Conservation (phyloP, 2,888 invertebrate species). For the Lottia gigantea region DNA sequence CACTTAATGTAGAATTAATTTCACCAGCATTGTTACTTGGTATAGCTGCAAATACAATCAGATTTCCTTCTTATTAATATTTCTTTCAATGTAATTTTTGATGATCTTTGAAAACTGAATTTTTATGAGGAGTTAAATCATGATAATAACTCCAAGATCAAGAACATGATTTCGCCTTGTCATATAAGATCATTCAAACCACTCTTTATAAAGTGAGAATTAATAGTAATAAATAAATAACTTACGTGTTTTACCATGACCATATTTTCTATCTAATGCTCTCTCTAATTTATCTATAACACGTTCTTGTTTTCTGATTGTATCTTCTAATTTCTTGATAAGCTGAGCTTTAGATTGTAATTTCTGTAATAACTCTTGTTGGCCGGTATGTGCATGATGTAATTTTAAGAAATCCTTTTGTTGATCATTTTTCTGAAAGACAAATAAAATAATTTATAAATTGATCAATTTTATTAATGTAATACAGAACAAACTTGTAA, state of each 20-base stretch:
- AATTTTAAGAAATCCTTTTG: constrained; percentile 57
- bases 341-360: constrained; percentile 59
- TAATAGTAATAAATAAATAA: constrained; percentile 13
- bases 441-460: not conserved
- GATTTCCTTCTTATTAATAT: too few species aligned
- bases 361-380: constrained; percentile 53
- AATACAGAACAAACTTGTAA: too few species aligned
- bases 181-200: too few species aligned
- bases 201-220: too few species aligned
- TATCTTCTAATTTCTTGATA: constrained; percentile 60
- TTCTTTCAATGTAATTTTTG: too few species aligned
- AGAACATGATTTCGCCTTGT: too few species aligned
- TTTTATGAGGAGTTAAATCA: too few species aligned
- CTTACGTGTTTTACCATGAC: constrained; percentile 36
- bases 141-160: too few species aligned
- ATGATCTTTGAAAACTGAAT: too few species aligned
- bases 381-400: constrained; percentile 53
- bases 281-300: constrained; percentile 65
- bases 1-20: constrained; percentile 53
- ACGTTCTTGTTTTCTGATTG: constrained; percentile 62
- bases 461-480: too few species aligned
- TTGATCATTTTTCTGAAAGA: constrained; percentile 61
- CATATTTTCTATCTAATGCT: constrained; percentile 29
- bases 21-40: constrained; percentile 44
- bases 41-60: constrained; percentile 10